Evolutionary conservation across 2,888 invertebrate genomes (phyloP).

Genomic region (Adineta ricciae): DNA sequence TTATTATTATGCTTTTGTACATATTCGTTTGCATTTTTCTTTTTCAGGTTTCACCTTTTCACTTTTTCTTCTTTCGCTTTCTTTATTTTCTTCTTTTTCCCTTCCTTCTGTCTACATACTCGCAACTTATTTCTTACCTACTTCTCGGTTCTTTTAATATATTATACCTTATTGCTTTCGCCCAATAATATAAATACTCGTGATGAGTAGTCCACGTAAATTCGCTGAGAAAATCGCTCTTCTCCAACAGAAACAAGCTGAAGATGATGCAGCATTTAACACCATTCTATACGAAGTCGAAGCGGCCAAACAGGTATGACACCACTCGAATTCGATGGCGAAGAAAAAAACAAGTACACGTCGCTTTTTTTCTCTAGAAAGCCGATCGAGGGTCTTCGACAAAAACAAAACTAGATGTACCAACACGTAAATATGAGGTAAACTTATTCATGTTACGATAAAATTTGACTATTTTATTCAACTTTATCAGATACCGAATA

Average conservation of each 20-base stretch:
- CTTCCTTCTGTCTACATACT: not conserved
- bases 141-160: not conserved
- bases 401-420: not conserved
- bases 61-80: not conserved
- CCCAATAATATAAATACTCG: not conserved
- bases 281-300: slow-evolving; percentile 5
- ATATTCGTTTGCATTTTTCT: not conserved
- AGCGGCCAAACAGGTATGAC: not conserved
- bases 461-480: not conserved
- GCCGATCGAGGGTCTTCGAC: not conserved
- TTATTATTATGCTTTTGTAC: not conserved
- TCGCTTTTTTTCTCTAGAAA: not conserved
- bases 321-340: not conserved
- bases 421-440: not conserved
- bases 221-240: not conserved
- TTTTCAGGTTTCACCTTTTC: not conserved
- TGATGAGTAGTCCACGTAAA: slow-evolving; percentile 16
- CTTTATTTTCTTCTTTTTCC: not conserved
- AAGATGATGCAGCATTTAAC: not conserved
- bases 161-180: not conserved
- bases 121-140: not conserved
- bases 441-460: not conserved
- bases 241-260: not conserved
- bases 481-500: not conserved
- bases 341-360: not conserved